Percentiles rank a stretch among this genome's conserved stretches.
These are phyloP conservation scores for Agrotis puta DNA, from an alignment of 2,888 invertebrate species.

Conservation along the genomic window DNA sequence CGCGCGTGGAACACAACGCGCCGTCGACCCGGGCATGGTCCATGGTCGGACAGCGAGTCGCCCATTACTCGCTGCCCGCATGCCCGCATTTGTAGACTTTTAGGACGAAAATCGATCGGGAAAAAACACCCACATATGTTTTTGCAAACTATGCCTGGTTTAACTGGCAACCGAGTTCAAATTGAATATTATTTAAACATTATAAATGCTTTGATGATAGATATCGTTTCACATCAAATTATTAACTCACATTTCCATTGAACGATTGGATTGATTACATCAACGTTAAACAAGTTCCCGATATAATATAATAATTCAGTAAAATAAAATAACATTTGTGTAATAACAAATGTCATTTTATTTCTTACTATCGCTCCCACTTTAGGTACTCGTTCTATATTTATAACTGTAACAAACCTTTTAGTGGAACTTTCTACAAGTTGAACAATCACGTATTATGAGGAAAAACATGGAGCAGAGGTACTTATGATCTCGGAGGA, in stretches of 20 bases:
- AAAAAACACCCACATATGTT: neutral
- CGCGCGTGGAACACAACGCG: no score
- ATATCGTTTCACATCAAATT: slow-evolving; percentile 13
- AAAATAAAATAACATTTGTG: slow-evolving; percentile 39
- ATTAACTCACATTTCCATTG: slow-evolving; percentile 9
- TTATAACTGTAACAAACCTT: slow-evolving; percentile 56
- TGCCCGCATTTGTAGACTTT: no score
- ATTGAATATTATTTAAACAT: neutral
- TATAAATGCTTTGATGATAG: neutral
- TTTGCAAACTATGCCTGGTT: slow-evolving; percentile 13
- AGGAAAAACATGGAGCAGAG: slow-evolving; percentile 37
- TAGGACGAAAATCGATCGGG: no score
- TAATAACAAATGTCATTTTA: no score
- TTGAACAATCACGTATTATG: slow-evolving; percentile 49
- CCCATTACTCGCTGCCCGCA: no score
- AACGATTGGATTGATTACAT: slow-evolving; percentile 20
- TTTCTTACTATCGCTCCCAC: slow-evolving; percentile 14
- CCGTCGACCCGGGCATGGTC: no score
- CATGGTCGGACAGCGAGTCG: no score
- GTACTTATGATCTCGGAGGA: slow-evolving; percentile 34
- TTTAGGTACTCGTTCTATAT: slow-evolving; percentile 55
- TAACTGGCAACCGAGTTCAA: neutral
- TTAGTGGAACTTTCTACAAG: slow-evolving; percentile 46
- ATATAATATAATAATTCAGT: neutral
- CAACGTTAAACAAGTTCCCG: neutral